A percentile compares a stretch with the other conserved stretches of the same genome.
Conservation (phyloP, 2,888 invertebrate genomes). For the Philereme vetulata region DNA sequence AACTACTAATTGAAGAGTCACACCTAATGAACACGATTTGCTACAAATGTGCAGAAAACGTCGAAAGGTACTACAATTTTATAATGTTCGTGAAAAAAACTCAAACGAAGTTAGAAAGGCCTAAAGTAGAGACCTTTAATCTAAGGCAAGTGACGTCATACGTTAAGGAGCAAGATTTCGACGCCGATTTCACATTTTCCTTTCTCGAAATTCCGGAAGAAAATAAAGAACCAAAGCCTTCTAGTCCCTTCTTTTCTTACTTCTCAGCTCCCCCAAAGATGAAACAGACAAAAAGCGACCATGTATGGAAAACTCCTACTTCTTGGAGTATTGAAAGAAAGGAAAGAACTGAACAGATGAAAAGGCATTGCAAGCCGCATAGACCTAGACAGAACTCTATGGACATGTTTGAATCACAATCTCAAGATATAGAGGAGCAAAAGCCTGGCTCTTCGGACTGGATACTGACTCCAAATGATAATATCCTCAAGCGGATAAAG, state of each 20-base stretch:
- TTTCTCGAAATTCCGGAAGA: conserved; percentile 63
- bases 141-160: conserved; percentile 59
- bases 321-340: conserved; percentile 48
- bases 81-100: conserved; percentile 60
- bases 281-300: conserved; percentile 49
- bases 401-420: conserved; percentile 73
- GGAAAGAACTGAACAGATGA: conserved; percentile 41
- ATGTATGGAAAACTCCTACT: conserved; percentile 63
- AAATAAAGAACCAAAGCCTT: conserved; percentile 58
- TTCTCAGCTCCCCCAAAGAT: conserved; percentile 59
- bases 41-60: conserved; percentile 67
- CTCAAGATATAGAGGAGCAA: conserved; percentile 61
- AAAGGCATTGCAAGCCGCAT: conserved; percentile 45
- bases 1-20: conserved; percentile 64
- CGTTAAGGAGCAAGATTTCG: conserved; percentile 64
- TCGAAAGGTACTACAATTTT: conserved; percentile 71
- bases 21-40: conserved; percentile 67
- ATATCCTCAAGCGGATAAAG: conserved; percentile 63
- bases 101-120: conserved; percentile 53
- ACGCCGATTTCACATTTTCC: conserved; percentile 69
- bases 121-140: conserved; percentile 45
- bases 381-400: conserved; percentile 60
- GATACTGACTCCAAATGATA: conserved; percentile 67
- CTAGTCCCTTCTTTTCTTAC: conserved; percentile 73
- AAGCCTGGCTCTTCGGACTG: conserved; percentile 57